Conservation (phyloP, 2,113 vertebrate genomes). For the Noctilio leporinus region DNA sequence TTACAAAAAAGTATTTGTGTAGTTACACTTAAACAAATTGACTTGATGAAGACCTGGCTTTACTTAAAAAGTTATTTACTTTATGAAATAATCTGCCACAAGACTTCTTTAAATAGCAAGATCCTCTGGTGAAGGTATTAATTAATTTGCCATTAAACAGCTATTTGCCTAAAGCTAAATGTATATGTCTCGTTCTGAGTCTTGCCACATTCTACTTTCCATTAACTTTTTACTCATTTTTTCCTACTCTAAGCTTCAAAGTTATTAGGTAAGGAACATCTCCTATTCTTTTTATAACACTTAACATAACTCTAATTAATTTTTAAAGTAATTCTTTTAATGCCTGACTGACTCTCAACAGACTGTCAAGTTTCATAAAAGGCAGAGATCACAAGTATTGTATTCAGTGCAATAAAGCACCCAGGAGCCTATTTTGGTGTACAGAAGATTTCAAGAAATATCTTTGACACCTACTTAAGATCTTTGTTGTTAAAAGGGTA, state of each 20-base stretch:
- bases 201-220: not conserved
- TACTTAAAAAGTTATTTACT: conserved; percentile 17
- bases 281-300: not conserved
- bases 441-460: not conserved
- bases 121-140: not conserved
- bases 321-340: not conserved
- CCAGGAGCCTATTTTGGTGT: not conserved
- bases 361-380: not conserved
- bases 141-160: not conserved
- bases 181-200: not conserved
- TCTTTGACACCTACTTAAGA: not conserved
- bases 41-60: not conserved
- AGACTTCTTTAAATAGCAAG: conserved; percentile 40
- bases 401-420: not conserved
- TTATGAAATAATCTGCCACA: conserved; percentile 19
- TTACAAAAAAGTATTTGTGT: not conserved
- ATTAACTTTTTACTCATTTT: not conserved
- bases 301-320: not conserved
- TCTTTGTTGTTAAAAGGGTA: not conserved
- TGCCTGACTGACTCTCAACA: not conserved
- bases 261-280: not conserved
- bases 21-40: not conserved
- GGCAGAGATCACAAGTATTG: not conserved
- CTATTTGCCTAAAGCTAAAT: not conserved
- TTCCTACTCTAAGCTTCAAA: not conserved